A percentile compares a stretch with the other conserved stretches of the same genome.
Evolutionary conservation across 92 coral and sea anemone species (phyloP).

Genomic region (Bergia puertoricense): DNA sequence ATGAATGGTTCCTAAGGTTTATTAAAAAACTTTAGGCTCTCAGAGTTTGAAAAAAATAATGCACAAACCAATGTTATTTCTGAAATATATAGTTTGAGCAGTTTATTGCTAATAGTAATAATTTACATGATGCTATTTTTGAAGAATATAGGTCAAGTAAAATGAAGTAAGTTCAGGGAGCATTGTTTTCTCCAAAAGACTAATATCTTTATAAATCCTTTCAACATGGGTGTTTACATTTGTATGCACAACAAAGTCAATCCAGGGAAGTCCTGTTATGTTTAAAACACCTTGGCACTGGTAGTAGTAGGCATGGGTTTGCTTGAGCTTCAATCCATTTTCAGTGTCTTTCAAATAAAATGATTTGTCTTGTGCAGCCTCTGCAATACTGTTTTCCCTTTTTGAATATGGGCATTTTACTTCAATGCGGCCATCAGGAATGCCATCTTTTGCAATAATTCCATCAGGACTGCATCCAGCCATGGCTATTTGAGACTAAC

Average conservation of each 20-base stretch:
- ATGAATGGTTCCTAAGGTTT: slow-evolving; percentile 1
- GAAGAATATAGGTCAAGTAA: slow-evolving; percentile 25
- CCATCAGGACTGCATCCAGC: slow-evolving; percentile 70
- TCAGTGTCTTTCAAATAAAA: slow-evolving; percentile 55
- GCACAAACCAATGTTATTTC: slow-evolving; percentile 28
- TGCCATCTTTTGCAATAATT: slow-evolving; percentile 31
- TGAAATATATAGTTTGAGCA: slow-evolving; percentile 11
- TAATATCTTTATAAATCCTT: slow-evolving; percentile 47
- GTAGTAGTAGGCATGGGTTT: slow-evolving; percentile 63
- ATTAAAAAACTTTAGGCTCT: slow-evolving; percentile 10
- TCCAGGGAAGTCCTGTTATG: slow-evolving; percentile 41
- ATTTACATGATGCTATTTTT: slow-evolving; percentile 15
- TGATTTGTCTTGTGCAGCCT: slow-evolving; percentile 56
- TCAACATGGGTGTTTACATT: slow-evolving; percentile 56
- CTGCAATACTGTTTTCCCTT: slow-evolving; percentile 43
- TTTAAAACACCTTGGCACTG: slow-evolving; percentile 58
- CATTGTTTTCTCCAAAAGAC: slow-evolving; percentile 55
- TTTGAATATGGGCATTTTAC: slow-evolving; percentile 59
- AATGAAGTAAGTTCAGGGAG: slow-evolving; percentile 61
- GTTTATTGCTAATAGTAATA: not conserved
- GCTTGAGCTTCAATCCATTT: slow-evolving; percentile 55
- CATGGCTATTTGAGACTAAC: slow-evolving; percentile 47
- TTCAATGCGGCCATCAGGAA: slow-evolving; percentile 52
- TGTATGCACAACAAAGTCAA: slow-evolving; percentile 64
- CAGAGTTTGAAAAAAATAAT: not conserved